Conservation (phyloP, 1,140 invertebrate genomes). For the Drosophila orena region DNA sequence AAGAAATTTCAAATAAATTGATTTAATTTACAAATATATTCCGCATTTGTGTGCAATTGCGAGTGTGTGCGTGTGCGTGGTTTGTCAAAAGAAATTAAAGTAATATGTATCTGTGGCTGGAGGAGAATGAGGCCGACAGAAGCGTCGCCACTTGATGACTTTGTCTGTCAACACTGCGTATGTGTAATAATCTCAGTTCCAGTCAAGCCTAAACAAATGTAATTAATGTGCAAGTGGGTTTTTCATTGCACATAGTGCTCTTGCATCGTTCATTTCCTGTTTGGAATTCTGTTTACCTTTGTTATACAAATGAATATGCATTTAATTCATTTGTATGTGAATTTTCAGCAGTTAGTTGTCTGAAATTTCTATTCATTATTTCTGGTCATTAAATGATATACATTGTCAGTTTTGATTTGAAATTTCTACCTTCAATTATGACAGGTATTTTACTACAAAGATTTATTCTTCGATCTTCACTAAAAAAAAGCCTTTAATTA, state of each 20-base stretch:
- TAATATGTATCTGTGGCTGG: slow-evolving; percentile 30
- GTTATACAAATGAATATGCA: slow-evolving; percentile 55
- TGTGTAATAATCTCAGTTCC: slow-evolving; percentile 33
- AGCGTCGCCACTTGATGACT: slow-evolving; percentile 51
- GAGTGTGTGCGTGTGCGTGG: slow-evolving; percentile 29
- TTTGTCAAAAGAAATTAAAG: slow-evolving; percentile 76
- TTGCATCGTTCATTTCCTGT: slow-evolving; percentile 10
- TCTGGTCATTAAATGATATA: neutral
- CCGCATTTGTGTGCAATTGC: slow-evolving; percentile 7
- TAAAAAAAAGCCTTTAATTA: too few relatives aligned
- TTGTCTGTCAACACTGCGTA: slow-evolving; percentile 41
- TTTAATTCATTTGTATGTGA: slow-evolving; percentile 54
- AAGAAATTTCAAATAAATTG: slow-evolving; percentile 76
- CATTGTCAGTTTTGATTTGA: neutral
- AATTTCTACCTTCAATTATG: neutral
- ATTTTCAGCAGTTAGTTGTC: too few relatives aligned
- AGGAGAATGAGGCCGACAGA: neutral
- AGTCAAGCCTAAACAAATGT: slow-evolving; percentile 54
- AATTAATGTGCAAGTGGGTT: slow-evolving; percentile 62
- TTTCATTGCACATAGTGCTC: neutral
- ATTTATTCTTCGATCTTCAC: too few relatives aligned
- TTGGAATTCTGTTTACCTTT: slow-evolving; percentile 27
- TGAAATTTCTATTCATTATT: too few relatives aligned
- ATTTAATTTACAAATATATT: slow-evolving; percentile 74
- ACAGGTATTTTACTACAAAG: neutral